phyloP scores from a whole-genome alignment of 2,113 vertebrate genomes.

The Paedocypris sp. region DNA sequence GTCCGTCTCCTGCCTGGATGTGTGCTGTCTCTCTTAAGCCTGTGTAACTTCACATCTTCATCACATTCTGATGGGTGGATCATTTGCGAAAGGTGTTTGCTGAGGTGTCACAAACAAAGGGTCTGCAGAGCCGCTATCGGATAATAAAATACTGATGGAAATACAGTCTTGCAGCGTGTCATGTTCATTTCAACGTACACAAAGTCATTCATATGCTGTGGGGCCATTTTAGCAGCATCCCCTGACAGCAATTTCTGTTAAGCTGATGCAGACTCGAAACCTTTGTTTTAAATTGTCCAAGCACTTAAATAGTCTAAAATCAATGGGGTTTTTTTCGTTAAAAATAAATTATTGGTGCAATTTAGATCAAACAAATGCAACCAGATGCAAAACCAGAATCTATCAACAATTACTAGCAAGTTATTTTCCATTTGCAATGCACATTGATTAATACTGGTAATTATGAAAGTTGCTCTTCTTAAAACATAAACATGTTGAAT shows the following conservation, averaged over 20 bases:
- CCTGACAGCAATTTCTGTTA: not conserved
- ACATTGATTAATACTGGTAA: no score
- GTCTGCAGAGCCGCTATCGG: not conserved
- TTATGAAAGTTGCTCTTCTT: no score
- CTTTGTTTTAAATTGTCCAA: no score
- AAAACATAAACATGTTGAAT: no score
- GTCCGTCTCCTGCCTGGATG: not conserved
- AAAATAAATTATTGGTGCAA: no score
- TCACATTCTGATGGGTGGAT: not conserved
- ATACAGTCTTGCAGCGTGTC: not conserved
- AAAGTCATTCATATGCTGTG: not conserved
- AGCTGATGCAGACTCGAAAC: no score
- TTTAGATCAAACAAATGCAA: no score
- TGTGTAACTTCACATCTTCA: not conserved
- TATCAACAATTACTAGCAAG: no score
- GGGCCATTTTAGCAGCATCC: not conserved
- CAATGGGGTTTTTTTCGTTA: no score
- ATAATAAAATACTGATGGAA: not conserved
- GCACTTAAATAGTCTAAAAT: no score
- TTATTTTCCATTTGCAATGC: no score
- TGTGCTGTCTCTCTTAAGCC: not conserved
- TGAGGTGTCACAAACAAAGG: not conserved
- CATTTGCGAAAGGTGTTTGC: not conserved
- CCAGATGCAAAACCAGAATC: no score
- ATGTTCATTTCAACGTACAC: not conserved